These are phyloP conservation scores for Paradoxurus hermaphroditus DNA, from an alignment of 2,113 vertebrate genomes.

Conservation along the genomic window DNA sequence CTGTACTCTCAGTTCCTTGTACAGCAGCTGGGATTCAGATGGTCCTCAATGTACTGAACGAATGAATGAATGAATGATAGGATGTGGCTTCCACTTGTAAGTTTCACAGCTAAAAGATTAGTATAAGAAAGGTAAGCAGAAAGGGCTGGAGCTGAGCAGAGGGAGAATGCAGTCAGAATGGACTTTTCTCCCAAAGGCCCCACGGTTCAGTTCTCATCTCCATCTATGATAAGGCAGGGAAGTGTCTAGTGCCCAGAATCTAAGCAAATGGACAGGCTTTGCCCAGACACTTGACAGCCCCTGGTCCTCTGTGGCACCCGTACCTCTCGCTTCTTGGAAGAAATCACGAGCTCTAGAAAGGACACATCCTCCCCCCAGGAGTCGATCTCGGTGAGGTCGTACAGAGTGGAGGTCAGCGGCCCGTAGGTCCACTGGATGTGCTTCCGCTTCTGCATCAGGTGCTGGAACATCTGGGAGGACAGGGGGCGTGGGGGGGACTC, in stretches of 20 bases:
- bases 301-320: background rate
- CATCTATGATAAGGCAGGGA: background rate
- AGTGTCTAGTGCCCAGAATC: background rate
- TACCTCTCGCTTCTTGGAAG: constrained; percentile 92
- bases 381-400: constrained; percentile 96
- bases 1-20: background rate
- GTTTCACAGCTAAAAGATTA: background rate
- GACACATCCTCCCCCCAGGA: constrained; percentile 93
- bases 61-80: background rate
- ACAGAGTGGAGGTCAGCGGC: constrained; percentile 90
- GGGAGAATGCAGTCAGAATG: no score
- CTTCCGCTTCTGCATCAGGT: constrained; percentile 92
- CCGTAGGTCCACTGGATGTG: constrained; percentile 92
- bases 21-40: background rate
- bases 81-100: background rate
- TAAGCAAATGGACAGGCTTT: background rate
- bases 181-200: background rate
- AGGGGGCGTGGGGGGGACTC: fast-evolving
- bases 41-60: background rate
- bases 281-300: fast-evolving
- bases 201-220: background rate
- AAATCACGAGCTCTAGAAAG: constrained; percentile 94
- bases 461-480: constrained; percentile 91
- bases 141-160: background rate
- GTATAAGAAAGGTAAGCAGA: background rate